These are phyloP conservation scores for Andrena cerasifolii DNA, from an alignment of 1,140 invertebrate genomes.

Conservation along the genomic window DNA sequence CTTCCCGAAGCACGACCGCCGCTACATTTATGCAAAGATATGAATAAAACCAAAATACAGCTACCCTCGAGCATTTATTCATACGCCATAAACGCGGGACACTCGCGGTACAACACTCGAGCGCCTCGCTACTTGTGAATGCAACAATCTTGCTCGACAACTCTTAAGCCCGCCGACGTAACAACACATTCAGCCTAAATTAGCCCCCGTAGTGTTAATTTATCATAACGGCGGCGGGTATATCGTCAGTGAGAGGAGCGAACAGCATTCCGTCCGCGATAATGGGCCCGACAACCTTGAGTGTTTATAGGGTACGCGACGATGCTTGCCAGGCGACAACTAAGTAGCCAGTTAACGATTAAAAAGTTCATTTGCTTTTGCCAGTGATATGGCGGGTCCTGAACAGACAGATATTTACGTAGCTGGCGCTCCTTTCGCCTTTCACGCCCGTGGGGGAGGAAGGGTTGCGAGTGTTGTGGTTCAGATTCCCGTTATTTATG, in stretches of 20 bases:
- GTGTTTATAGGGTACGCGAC: neutral
- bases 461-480: neutral
- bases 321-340: too few relatives aligned
- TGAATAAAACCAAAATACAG: too few relatives aligned
- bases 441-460: too few relatives aligned
- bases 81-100: neutral
- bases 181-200: neutral
- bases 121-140: neutral
- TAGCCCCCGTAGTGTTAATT: neutral
- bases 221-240: neutral
- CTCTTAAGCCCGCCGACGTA: too few relatives aligned
- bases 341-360: neutral
- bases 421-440: too few relatives aligned
- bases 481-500: constrained; percentile 2
- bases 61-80: too few relatives aligned
- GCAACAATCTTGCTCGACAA: neutral
- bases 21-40: too few relatives aligned
- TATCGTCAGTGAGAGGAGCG: neutral
- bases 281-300: neutral
- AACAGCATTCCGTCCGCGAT: neutral
- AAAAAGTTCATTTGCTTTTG: too few relatives aligned
- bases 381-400: too few relatives aligned
- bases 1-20: too few relatives aligned
- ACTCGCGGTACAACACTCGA: neutral
- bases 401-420: too few relatives aligned